phyloP scores from a whole-genome alignment of 2,113 vertebrate species.

The Campylomormyrus numenius region DNA sequence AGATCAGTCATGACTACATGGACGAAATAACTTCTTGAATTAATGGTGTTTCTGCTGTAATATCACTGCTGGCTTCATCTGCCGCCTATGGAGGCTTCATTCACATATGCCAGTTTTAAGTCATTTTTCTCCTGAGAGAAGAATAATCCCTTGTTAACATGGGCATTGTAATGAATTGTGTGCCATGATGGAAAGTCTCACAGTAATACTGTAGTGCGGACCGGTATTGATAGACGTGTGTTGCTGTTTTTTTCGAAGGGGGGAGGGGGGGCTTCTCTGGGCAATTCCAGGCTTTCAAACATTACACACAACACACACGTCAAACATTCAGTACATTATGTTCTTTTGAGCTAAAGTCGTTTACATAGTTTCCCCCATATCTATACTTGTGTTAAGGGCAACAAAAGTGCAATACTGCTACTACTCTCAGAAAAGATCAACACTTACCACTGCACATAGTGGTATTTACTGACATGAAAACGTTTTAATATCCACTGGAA shows the following conservation, averaged over 20 bases:
- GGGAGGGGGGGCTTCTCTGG: not conserved
- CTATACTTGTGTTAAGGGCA: not conserved
- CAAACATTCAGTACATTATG: not conserved
- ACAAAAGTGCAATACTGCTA: not conserved
- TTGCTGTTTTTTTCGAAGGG: not conserved
- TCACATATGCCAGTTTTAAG: conserved; percentile 2
- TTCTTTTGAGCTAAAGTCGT: not conserved
- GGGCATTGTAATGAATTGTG: not conserved
- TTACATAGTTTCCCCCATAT: not conserved
- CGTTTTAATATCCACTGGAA: not conserved
- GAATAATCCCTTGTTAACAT: not conserved
- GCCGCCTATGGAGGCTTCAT: not conserved
- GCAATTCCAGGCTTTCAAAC: not conserved
- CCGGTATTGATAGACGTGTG: not conserved
- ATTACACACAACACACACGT: not conserved
- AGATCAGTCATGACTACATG: not conserved
- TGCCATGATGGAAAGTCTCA: not conserved
- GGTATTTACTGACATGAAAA: not conserved
- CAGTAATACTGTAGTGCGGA: not conserved
- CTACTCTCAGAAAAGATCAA: not conserved
- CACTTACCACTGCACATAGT: not conserved
- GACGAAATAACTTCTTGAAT: not conserved
- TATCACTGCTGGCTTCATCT: not conserved
- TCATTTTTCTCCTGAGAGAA: not conserved
- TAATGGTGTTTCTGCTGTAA: not conserved